phyloP scores from a whole-genome alignment of 2,797 vertebrate genomes.

The Falco cherrug region DNA sequence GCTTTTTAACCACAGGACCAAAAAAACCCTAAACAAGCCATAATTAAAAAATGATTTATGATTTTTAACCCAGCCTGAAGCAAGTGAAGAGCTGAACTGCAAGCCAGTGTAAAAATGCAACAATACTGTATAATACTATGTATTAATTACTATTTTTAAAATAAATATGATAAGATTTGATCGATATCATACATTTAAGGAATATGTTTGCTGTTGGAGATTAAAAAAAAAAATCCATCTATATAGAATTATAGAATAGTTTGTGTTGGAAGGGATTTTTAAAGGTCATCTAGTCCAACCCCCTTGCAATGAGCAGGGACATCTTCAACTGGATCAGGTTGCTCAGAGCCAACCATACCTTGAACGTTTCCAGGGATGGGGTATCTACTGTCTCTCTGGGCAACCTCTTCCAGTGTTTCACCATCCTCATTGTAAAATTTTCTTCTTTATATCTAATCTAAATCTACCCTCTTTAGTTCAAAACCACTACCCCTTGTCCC shows the following conservation, averaged over 20 bases:
- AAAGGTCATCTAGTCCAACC: not conserved
- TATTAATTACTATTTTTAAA: not conserved
- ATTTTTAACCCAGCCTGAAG: not conserved
- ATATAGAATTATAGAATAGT: not conserved
- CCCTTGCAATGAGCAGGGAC: not conserved
- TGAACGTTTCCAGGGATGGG: not conserved
- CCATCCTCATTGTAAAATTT: accelerated
- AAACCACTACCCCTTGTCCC: not conserved
- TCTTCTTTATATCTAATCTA: accelerated
- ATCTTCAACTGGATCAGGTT: not conserved
- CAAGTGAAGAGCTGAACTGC: not conserved
- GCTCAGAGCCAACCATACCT: not conserved
- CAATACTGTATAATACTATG: not conserved
- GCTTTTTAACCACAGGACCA: not conserved
- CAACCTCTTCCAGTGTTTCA: not conserved
- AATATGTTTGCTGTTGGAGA: not conserved
- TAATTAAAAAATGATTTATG: not conserved
- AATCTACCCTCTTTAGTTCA: not conserved
- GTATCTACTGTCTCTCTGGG: not conserved
- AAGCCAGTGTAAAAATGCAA: not conserved
- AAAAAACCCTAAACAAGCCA: not conserved
- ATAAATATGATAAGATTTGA: not conserved
- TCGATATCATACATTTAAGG: not conserved
- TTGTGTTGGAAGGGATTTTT: not conserved
- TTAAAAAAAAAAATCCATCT: not conserved